phyloP scores from a whole-genome alignment of 2,888 invertebrate species.

The Chrysopilus asiliformis region DNA sequence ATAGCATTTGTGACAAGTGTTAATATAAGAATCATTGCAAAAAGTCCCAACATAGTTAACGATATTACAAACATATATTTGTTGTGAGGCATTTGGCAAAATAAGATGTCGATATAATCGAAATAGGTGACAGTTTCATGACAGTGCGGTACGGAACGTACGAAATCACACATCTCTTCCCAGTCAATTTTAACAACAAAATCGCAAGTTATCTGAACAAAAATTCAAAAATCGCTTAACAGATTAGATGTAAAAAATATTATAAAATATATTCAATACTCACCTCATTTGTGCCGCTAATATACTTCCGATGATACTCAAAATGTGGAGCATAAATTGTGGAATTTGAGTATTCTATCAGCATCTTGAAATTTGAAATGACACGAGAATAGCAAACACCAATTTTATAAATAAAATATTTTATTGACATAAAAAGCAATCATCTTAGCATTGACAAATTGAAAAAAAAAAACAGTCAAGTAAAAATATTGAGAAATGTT shows the following conservation, averaged over 20 bases:
- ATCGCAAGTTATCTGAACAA: background rate
- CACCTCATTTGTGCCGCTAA: constrained; percentile 1
- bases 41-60: no score
- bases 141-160: background rate
- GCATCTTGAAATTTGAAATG: no score
- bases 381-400: no score
- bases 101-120: constrained; percentile 4
- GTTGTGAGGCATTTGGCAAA: constrained; percentile 2
- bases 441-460: no score
- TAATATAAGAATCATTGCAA: no score
- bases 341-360: no score
- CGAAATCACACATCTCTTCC: constrained; percentile 6
- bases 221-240: no score
- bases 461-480: no score
- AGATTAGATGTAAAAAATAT: background rate
- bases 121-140: constrained; percentile 3
- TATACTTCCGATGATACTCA: constrained; percentile 4
- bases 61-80: constrained; percentile 2
- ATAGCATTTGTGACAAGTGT: no score
- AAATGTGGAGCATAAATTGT: background rate
- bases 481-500: no score
- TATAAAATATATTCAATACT: background rate
- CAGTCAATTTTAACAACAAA: constrained; percentile 3
- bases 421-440: no score
- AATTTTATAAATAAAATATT: no score